Base-by-base conservation (phyloP, 1,140 invertebrate genomes). In the Drosophila seguyi region DNA sequence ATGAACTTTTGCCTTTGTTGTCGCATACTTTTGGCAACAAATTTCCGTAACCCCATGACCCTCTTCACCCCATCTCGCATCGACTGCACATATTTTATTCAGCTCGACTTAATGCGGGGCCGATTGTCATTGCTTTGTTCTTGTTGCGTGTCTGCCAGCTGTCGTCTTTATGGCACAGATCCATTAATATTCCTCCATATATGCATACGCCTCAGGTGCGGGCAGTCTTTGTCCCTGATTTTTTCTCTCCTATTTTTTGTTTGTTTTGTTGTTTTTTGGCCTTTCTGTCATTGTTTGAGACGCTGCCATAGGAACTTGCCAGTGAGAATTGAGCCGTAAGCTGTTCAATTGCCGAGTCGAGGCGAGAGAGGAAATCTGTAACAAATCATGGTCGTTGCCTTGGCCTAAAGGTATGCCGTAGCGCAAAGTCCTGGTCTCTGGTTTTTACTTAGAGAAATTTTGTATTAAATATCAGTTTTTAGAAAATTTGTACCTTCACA, bases 121-220 rank as follows among this genome's bases (percentile, higher is more conserved):
- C 44, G 62, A 77, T 27, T 77, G 74, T 75, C 83, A 76, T 56
- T 72, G 83, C 74, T 84, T 82, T 87, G 75, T 85, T 86, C 79
- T 66, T 66, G 73, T 58, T 78, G 52, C 77, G 55, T 88, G 84
- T 84, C 84, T 88, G 76, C 81, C 85, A 88, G 85, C 77, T 90
- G 85, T 90, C 85, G 75, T 81, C 81, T 81, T 85, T 90, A 90
- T 90, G 63, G 86, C 85, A 79, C 67, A 85, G 67, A 66, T 90
- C 85, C 86, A 81, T 90, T 90, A 81, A 90, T 90, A 84, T 88
- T 71, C 78, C 31, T 38, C n/a, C 67, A 34, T 31, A 57, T 44
- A 58, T 47, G 42, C 27, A 36, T 72, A 22, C 55, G 81, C 74
- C 75, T 88, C 84, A 90, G 85, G 81, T 90, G 85, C 78, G 69